Evolutionary conservation across 53 echinoderm and acorn worm genomes (phyloP).

Genomic region (Antedon mediterranea): DNA sequence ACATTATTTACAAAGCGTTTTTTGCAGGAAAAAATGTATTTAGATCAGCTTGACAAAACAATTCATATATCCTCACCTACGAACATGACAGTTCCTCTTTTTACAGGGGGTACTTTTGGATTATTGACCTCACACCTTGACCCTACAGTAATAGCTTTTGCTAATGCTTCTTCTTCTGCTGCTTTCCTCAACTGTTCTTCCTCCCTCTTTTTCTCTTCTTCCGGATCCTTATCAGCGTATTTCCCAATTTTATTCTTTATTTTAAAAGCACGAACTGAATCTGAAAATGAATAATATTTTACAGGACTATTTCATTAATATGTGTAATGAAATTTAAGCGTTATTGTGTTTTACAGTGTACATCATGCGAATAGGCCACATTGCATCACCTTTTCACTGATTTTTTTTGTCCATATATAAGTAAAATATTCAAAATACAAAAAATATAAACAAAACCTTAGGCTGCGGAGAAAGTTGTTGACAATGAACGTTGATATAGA

Average conservation of each 20-base stretch:
- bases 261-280: conserved; percentile 84
- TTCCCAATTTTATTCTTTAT: conserved; percentile 77
- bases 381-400: neutral
- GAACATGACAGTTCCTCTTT: conserved; percentile 83
- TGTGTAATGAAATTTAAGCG: neutral
- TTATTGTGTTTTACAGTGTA: neutral
- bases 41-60: too few relatives aligned
- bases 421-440: too few relatives aligned
- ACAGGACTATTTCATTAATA: neutral
- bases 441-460: too few relatives aligned
- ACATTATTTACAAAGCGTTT: neutral
- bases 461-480: too few relatives aligned
- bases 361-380: neutral
- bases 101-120: conserved; percentile 63
- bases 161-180: conserved; percentile 45
- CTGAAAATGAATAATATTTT: conserved; percentile 12
- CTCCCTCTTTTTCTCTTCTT: conserved; percentile 45
- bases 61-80: conserved; percentile 52
- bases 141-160: conserved; percentile 39
- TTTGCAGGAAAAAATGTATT: too few relatives aligned
- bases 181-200: conserved; percentile 42
- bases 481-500: too few relatives aligned
- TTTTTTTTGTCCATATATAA: neutral
- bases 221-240: conserved; percentile 60
- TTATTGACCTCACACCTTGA: conserved; percentile 68